phyloP scores from a whole-genome alignment of 2,888 invertebrate genomes.

The Ophion ellenae region DNA sequence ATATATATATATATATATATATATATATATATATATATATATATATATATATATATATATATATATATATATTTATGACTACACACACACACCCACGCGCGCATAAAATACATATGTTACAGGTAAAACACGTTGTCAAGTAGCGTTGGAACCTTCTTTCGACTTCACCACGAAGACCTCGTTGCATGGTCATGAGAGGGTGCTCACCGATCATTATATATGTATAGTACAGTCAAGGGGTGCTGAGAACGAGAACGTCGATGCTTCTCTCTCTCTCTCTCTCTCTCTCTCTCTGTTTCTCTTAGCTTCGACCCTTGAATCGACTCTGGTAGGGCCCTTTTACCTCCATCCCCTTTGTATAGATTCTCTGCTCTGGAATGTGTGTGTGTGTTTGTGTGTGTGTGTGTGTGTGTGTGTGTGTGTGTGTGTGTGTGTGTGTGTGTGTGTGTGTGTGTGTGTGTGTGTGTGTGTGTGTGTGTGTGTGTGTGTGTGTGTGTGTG shows the following conservation, averaged over 20 bases:
- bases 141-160: constrained; percentile 43
- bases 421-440: background rate
- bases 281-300: constrained; percentile 27
- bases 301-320: constrained; percentile 43
- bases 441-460: background rate
- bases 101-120: background rate
- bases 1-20: too few relatives aligned
- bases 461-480: background rate
- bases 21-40: too few relatives aligned
- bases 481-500: background rate
- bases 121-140: constrained; percentile 24
- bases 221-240: constrained; percentile 41
- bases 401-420: background rate
- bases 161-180: constrained; percentile 49
- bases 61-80: background rate
- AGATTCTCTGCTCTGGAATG: constrained; percentile 14
- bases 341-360: constrained; percentile 58
- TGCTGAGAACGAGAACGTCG: background rate
- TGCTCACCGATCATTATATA: constrained; percentile 43
- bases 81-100: too few relatives aligned
- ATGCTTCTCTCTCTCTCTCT: constrained; percentile 19
- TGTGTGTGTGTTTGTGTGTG: background rate
- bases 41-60: background rate
- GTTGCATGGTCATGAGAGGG: constrained; percentile 48
- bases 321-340: constrained; percentile 46